phyloP scores from a whole-genome alignment of 1,140 invertebrate genomes.

The Saccostrea cuccullata region DNA sequence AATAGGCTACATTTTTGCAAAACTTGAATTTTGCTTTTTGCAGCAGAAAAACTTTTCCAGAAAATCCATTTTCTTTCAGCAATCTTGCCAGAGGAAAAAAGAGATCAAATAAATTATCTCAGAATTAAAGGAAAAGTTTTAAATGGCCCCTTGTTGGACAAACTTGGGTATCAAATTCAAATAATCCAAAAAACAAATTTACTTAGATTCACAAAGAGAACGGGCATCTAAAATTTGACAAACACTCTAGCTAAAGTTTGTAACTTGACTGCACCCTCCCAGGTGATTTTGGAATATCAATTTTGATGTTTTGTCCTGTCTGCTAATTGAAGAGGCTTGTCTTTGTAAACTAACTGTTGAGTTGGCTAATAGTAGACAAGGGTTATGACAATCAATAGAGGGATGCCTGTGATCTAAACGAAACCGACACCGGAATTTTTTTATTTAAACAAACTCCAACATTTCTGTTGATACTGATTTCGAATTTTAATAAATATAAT shows the following conservation, averaged over 20 bases:
- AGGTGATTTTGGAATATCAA: conserved; percentile 36
- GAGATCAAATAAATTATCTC: background rate
- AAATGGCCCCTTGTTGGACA: conserved; percentile 13
- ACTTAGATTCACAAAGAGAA: conserved; percentile 31
- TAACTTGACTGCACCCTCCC: conserved; percentile 32
- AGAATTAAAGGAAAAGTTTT: conserved; percentile 3
- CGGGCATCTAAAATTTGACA: conserved; percentile 30
- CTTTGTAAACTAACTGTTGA: conserved; percentile 31
- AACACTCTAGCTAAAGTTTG: conserved; percentile 31
- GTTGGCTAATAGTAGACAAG: conserved; percentile 28
- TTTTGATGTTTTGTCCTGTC: conserved; percentile 33
- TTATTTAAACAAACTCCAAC: conserved; percentile 26
- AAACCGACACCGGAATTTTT: conserved; percentile 34
- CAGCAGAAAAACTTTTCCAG: background rate
- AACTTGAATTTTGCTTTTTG: background rate
- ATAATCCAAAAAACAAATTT: conserved; percentile 22
- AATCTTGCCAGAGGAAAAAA: background rate
- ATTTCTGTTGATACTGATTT: conserved; percentile 36
- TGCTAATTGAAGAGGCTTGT: conserved; percentile 33
- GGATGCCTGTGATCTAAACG: conserved; percentile 22
- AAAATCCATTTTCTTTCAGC: background rate
- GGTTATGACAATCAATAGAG: conserved; percentile 8
- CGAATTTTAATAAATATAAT: conserved; percentile 33
- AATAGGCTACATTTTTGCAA: background rate
- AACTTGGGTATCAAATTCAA: conserved; percentile 28